Evolutionary conservation across 2,113 vertebrate genomes (phyloP), one percentile per base, ranked within the genome.

Genomic region (Toxotes jaculatrix): DNA sequence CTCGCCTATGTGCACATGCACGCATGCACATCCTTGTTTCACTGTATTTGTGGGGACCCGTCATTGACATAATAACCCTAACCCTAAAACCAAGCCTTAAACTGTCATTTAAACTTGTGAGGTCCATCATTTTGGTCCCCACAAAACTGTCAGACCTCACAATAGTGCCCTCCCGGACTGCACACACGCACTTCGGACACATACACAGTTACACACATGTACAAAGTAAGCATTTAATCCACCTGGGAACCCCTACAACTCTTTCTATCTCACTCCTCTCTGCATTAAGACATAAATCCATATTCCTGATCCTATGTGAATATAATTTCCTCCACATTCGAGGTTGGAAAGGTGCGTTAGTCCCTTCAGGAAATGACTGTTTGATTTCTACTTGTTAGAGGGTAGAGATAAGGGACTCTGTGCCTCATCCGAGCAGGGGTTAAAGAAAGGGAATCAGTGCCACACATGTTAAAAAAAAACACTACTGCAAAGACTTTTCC

Each of bases 261-360:
- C 38, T 23, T 49, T 60, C 34, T 32, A 5, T 53, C n/a, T 73
- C 19, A 62, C 40, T 66, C 31, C 57, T 81, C 63, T 38, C 27
- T 65, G 62, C 64, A 78, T 42, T 66, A 31, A 88, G 12, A 84
- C 62, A 56, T 83, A 72, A 81, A 81, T 82, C 51, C 60, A 77
- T 71, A 56, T 21, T 56, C 60, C 71, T 75, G 49, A 71, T 79
- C 47, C 21, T 61, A 74, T 60, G 51, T 77, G 59, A 82, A 77
- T 40, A 7, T 40, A 6, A 40, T 40, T 40, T 40, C n/a, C 64
- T 31, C 7, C 16, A 36, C 36, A 64, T 47, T 31, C 0, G 0
- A 21, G 49, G 40, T 51, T 51, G 34, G 34, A 71, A 65, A 73
- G 56, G 61, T 0, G 1, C 62, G 27, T 40, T 27, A 9, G 68